phyloP scores from a whole-genome alignment of 1,140 invertebrate species.

The Protaetia brevitarsis region DNA sequence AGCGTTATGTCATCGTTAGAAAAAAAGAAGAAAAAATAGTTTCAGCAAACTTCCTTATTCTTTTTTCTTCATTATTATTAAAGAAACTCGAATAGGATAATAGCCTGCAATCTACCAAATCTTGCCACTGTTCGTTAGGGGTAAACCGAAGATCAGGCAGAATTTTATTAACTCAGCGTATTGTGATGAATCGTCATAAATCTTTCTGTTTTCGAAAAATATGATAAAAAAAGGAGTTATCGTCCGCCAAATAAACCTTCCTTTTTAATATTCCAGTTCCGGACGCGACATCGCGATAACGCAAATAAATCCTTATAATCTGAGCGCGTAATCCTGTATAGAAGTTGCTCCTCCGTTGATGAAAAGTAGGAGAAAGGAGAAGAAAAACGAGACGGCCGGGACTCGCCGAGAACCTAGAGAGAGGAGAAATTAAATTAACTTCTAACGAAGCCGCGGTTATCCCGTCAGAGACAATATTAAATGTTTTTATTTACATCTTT shows the following conservation, averaged over 20 bases:
- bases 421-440: slow-evolving; percentile 42
- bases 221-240: neutral
- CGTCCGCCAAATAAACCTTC: neutral
- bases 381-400: neutral
- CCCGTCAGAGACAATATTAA: slow-evolving; percentile 43
- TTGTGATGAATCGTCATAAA: neutral
- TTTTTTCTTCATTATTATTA: no score
- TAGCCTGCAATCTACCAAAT: no score
- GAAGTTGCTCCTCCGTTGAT: slow-evolving; percentile 8
- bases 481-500: slow-evolving; percentile 42
- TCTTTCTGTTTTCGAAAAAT: neutral
- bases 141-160: no score
- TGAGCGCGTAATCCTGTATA: neutral
- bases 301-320: slow-evolving; percentile 18
- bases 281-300: neutral
- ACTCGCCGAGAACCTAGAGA: slow-evolving; percentile 22
- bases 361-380: slow-evolving; percentile 10
- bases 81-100: no score
- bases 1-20: no score
- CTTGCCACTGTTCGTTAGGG: no score
- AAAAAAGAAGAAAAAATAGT: no score
- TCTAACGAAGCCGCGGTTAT: slow-evolving; percentile 43
- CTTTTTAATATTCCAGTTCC: neutral
- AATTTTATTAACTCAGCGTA: neutral
- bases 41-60: no score